Conservation (phyloP, 2,113 vertebrate genomes). For the Notechis scutatus region DNA sequence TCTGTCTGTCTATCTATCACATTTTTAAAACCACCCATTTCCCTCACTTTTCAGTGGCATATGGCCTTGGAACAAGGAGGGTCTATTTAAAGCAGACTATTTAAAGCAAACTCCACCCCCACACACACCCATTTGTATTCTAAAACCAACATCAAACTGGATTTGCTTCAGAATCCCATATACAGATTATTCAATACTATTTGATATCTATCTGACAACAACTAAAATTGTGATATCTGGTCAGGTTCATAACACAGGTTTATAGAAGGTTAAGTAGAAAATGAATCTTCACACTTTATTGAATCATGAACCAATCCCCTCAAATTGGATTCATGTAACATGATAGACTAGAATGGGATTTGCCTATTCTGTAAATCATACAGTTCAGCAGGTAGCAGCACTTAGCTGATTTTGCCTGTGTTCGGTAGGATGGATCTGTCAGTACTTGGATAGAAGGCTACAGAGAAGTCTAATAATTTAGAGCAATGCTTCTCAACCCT, state of each 20-base stretch:
- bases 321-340: not conserved
- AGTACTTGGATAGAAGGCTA: not conserved
- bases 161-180: not conserved
- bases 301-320: not conserved
- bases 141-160: not conserved
- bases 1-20: too few relatives aligned
- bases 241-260: not conserved
- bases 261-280: not conserved
- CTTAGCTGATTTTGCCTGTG: not conserved
- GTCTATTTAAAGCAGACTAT: not conserved
- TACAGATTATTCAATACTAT: not conserved
- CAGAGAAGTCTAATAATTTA: not conserved
- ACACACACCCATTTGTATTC: not conserved
- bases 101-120: not conserved
- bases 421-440: not conserved
- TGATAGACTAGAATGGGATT: not conserved
- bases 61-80: not conserved
- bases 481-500: not conserved
- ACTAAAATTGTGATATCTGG: not conserved
- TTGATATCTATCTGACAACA: not conserved
- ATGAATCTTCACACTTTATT: not conserved
- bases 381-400: not conserved
- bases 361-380: not conserved
- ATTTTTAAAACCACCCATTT: not conserved
- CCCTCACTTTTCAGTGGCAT: not conserved